These are phyloP conservation scores for Montifringilla adamsi DNA, from an alignment of 2,113 vertebrate genomes.

Conservation along the genomic window DNA sequence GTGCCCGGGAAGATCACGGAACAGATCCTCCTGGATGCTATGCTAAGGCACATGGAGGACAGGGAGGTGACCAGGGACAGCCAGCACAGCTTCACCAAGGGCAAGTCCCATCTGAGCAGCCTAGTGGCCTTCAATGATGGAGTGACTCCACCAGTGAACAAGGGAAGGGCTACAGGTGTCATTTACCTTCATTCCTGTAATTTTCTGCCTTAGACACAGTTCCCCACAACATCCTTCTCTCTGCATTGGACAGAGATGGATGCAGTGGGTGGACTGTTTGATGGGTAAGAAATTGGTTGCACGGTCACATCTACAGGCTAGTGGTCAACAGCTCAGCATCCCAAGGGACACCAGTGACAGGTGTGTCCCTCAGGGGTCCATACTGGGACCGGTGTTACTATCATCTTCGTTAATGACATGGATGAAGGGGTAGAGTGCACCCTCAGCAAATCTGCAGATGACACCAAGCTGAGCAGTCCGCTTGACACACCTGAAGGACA, in stretches of 20 bases:
- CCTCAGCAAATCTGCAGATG: neutral
- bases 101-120: neutral
- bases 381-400: neutral
- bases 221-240: neutral
- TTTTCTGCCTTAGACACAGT: neutral
- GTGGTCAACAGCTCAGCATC: accelerated
- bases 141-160: neutral
- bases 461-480: neutral
- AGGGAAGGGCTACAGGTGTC: neutral
- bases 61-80: neutral
- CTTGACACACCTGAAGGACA: neutral
- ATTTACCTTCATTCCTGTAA: neutral
- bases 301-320: neutral
- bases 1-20: neutral
- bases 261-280: neutral
- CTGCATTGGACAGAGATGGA: neutral
- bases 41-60: neutral
- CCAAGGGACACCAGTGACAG: neutral
- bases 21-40: neutral
- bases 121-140: neutral
- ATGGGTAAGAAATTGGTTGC: neutral
- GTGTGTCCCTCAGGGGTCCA: neutral
- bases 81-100: neutral
- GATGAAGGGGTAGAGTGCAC: neutral
- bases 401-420: neutral